These are phyloP conservation scores for Limnephilus lunatus DNA, from an alignment of 2,888 invertebrate genomes.

Conservation along the genomic window DNA sequence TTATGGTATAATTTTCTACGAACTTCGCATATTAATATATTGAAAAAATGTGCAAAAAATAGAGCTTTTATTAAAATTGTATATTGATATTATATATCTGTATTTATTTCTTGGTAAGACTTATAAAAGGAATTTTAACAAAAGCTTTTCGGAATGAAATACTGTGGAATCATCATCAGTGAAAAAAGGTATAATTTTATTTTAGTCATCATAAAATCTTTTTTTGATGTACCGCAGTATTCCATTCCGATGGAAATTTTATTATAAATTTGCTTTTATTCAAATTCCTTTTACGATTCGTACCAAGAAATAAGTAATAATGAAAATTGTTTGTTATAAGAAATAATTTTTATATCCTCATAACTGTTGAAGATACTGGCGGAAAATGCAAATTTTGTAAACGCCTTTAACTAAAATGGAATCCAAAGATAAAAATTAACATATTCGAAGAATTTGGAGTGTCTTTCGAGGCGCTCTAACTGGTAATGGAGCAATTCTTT, in stretches of 20 bases:
- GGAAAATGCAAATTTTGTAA: not conserved
- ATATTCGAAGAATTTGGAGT: constrained; percentile 7
- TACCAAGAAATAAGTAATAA: not conserved
- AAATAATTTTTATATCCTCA: not conserved
- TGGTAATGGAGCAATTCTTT: not conserved
- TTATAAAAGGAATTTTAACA: too few relatives aligned
- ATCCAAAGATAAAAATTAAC: not conserved
- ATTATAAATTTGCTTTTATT: not conserved
- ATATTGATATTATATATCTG: too few relatives aligned
- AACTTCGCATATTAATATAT: too few relatives aligned
- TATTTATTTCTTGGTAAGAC: too few relatives aligned
- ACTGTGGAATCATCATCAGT: too few relatives aligned
- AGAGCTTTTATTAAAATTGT: too few relatives aligned
- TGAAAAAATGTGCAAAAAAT: too few relatives aligned
- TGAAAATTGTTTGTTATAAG: not conserved
- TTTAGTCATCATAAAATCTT: not conserved
- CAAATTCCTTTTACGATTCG: not conserved
- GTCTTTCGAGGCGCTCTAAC: not conserved
- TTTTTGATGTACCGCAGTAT: not conserved
- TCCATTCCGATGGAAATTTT: not conserved
- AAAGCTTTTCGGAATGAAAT: too few relatives aligned
- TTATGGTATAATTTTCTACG: too few relatives aligned
- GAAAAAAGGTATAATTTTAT: too few relatives aligned
- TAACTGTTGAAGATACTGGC: not conserved
- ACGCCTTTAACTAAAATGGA: not conserved